Evolutionary conservation across 2,113 vertebrate genomes (phyloP).

Genomic region (Otis tarda): DNA sequence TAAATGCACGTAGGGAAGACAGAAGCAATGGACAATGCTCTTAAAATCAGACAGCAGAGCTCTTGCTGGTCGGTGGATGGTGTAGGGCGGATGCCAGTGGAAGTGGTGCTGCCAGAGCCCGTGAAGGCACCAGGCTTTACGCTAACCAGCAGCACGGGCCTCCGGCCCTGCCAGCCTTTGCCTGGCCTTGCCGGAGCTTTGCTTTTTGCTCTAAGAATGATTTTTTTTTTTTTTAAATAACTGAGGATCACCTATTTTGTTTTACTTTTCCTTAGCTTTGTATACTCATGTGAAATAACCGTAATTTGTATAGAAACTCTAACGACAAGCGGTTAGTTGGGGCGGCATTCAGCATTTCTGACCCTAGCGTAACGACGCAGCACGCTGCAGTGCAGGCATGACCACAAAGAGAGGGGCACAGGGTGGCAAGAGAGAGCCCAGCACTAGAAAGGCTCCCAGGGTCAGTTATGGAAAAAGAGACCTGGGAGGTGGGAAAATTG

Average conservation of each 20-base stretch:
- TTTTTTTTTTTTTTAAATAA: not conserved
- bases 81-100: fast-evolving
- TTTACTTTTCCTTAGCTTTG: not conserved
- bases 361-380: fast-evolving
- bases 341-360: not conserved
- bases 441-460: fast-evolving
- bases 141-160: not conserved
- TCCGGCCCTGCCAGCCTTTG: not conserved
- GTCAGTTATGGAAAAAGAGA: not conserved
- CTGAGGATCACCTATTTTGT: not conserved
- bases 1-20: not conserved
- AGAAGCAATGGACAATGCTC: not conserved
- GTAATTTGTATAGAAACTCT: not conserved
- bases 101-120: not conserved
- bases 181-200: not conserved
- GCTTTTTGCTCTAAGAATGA: not conserved
- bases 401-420: not conserved
- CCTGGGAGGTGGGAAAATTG: not conserved
- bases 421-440: not conserved
- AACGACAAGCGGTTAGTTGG: not conserved
- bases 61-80: not conserved
- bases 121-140: not conserved
- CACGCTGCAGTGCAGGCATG: fast-evolving
- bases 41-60: not conserved
- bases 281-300: fast-evolving